Evolutionary conservation across 2,113 vertebrate species (phyloP).

Genomic region (Osmerus mordax): DNA sequence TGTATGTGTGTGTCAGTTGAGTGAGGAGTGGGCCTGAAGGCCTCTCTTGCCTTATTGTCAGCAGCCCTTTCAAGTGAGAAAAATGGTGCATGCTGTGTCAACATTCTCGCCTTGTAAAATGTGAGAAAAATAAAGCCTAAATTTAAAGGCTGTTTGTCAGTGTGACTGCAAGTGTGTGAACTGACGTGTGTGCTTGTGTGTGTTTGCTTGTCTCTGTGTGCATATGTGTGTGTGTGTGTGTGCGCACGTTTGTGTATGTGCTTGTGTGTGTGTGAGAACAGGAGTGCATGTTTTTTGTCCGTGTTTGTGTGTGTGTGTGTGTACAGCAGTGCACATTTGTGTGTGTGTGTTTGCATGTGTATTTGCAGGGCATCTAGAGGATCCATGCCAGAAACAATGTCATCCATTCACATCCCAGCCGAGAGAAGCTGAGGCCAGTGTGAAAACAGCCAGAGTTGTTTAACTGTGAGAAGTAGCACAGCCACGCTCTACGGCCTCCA

Average conservation of each 20-base stretch:
- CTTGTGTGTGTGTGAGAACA: neutral
- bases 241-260: neutral
- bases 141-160: neutral
- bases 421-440: slow-evolving; percentile 20
- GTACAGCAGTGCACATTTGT: neutral
- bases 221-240: neutral
- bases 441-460: slow-evolving; percentile 47
- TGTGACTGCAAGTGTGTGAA: neutral
- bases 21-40: too few relatives aligned
- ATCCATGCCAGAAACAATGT: slow-evolving; percentile 32
- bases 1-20: neutral
- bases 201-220: slow-evolving; percentile 5
- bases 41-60: neutral
- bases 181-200: neutral
- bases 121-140: neutral
- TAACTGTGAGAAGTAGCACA: slow-evolving; percentile 64
- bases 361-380: neutral
- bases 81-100: neutral
- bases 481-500: slow-evolving; percentile 32
- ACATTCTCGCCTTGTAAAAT: neutral
- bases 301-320: neutral
- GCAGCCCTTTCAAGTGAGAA: neutral
- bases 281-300: neutral
- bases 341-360: neutral
- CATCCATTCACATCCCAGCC: slow-evolving; percentile 23